Percentiles rank a stretch among this genome's conserved stretches.
These are phyloP conservation scores for Oxystoma pomonae DNA, from an alignment of 2,888 invertebrate genomes.

Conservation along the genomic window DNA sequence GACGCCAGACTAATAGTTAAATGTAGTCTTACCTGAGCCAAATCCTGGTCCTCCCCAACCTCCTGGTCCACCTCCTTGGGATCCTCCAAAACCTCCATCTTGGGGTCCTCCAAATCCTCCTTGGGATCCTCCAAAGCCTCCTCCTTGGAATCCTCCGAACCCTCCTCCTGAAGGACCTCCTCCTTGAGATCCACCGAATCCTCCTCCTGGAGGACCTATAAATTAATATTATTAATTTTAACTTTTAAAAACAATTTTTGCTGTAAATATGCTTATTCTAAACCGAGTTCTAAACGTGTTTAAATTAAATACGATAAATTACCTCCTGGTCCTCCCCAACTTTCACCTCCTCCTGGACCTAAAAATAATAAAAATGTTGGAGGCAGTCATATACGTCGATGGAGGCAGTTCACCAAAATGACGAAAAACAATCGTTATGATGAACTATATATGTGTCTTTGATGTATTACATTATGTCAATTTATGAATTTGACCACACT, in stretches of 20 bases:
- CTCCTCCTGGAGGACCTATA: not conserved
- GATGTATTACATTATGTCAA: too few species aligned
- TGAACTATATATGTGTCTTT: too few species aligned
- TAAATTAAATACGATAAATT: not conserved
- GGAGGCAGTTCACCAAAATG: too few species aligned
- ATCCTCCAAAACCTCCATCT: not conserved
- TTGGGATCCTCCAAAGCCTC: not conserved
- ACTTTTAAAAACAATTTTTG: too few species aligned
- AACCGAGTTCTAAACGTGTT: too few species aligned
- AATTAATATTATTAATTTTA: not conserved
- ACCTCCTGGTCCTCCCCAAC: not conserved
- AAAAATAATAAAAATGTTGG: too few species aligned
- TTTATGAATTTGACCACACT: too few species aligned
- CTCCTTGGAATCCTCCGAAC: not conserved
- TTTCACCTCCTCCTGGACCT: not conserved
- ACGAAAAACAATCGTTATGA: too few species aligned
- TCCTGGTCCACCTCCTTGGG: not conserved
- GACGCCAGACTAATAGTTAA: too few species aligned
- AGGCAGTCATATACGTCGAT: too few species aligned
- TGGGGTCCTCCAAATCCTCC: not conserved
- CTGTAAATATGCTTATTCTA: too few species aligned
- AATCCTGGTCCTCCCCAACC: not conserved
- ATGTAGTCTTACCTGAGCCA: too few species aligned
- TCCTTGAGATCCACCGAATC: conserved; percentile 4
- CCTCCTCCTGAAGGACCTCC: conserved; percentile 7